Evolutionary conservation across 2,888 invertebrate species (phyloP).

Genomic region (Elmis aenea): DNA sequence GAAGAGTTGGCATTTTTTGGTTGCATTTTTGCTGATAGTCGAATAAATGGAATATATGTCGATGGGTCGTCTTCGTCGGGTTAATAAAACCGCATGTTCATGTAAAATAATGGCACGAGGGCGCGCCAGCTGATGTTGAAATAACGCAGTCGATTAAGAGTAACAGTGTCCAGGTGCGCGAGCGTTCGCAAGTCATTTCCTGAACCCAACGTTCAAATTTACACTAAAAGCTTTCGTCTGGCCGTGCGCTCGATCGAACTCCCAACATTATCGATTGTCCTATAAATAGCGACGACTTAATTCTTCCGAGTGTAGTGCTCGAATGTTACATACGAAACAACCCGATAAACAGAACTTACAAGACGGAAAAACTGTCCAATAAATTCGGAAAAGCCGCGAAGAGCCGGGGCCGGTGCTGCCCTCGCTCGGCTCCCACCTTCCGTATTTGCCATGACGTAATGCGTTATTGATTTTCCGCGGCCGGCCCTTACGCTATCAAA

Average conservation of each 20-base stretch:
- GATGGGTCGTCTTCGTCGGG: conserved; percentile 15
- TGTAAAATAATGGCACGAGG: conserved; percentile 30
- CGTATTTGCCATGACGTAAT: conserved; percentile 39
- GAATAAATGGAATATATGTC: too few species aligned
- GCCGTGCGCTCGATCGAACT: conserved; percentile 11
- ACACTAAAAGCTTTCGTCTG: conserved; percentile 25
- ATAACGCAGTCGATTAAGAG: conserved; percentile 24
- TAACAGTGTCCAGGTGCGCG: conserved; percentile 30
- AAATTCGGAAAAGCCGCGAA: conserved; percentile 14
- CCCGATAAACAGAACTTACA: too few species aligned
- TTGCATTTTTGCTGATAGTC: too few species aligned
- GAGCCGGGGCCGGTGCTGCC: conserved; percentile 25
- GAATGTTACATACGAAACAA: too few species aligned
- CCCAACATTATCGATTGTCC: conserved; percentile 19
- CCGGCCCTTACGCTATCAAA: conserved; percentile 41
- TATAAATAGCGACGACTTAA: conserved; percentile 8
- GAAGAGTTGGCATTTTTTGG: too few species aligned
- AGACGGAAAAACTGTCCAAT: conserved; percentile 12
- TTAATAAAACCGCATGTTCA: conserved; percentile 29
- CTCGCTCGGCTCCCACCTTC: conserved; percentile 28
- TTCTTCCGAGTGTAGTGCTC: conserved; percentile 3
- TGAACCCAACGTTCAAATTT: conserved; percentile 26
- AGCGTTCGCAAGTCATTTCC: conserved; percentile 35
- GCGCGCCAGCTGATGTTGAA: conserved; percentile 30
- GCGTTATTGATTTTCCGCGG: conserved; percentile 44